phyloP scores from a whole-genome alignment of 2,888 invertebrate species.

The Sinopyrophorus schimmeli region DNA sequence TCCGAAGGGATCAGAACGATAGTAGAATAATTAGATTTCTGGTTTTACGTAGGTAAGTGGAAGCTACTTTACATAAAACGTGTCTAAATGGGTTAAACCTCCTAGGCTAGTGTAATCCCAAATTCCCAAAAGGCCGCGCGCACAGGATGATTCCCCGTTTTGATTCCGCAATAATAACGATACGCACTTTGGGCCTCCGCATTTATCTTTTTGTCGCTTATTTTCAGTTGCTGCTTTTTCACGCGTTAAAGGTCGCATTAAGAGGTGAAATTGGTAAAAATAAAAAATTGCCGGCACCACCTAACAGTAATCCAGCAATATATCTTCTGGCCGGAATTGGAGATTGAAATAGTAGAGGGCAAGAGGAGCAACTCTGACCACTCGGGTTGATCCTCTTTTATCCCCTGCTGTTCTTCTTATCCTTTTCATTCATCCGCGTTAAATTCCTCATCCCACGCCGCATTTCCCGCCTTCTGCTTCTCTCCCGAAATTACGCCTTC shows the following conservation, averaged over 20 bases:
- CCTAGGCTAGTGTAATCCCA: constrained; percentile 29
- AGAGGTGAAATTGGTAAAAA: constrained; percentile 36
- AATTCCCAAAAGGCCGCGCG: constrained; percentile 19
- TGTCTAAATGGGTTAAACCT: constrained; percentile 32
- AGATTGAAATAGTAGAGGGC: constrained; percentile 48
- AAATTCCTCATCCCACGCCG: constrained; percentile 33
- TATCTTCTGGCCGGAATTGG: constrained; percentile 45
- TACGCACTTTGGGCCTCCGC: constrained; percentile 7
- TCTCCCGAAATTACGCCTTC: constrained; percentile 13
- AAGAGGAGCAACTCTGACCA: constrained; percentile 47
- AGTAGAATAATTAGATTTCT: constrained; percentile 36
- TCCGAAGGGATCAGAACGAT: constrained; percentile 37
- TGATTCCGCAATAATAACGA: constrained; percentile 31
- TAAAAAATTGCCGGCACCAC: constrained; percentile 46
- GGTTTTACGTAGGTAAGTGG: constrained; percentile 33
- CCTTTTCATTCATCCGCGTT: constrained; percentile 48
- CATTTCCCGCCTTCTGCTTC: constrained; percentile 11
- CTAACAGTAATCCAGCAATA: constrained; percentile 48
- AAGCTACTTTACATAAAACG: constrained; percentile 36
- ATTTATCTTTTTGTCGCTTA: constrained; percentile 31
- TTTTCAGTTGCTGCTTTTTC: constrained; percentile 23
- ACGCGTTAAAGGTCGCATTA: constrained; percentile 28
- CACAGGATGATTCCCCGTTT: constrained; percentile 14
- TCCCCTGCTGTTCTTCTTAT: constrained; percentile 45
- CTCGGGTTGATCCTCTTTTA: constrained; percentile 44